Percentiles rank a stretch among this genome's conserved stretches.
phyloP scores from a whole-genome alignment of 2,888 invertebrate species.

The Bedellia somnulentella region DNA sequence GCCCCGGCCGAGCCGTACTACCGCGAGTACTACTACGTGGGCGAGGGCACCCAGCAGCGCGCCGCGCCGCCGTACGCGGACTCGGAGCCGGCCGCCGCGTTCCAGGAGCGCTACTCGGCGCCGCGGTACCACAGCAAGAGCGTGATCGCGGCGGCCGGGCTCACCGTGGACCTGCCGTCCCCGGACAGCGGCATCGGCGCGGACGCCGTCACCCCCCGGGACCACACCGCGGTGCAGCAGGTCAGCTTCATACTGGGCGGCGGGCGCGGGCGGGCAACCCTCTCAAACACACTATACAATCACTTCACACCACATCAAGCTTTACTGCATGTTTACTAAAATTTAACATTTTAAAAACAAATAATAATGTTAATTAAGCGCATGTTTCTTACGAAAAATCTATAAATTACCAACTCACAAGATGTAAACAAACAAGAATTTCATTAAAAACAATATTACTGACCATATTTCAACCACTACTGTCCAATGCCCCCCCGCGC shows the following conservation, averaged over 20 bases:
- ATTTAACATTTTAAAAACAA: conserved; percentile 5
- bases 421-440: no score
- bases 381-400: no score
- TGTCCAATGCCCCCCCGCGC: conserved; percentile 10
- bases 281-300: conserved; percentile 15
- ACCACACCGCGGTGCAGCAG: conserved; percentile 88
- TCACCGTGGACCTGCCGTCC: conserved; percentile 92
- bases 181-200: conserved; percentile 96
- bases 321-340: no score
- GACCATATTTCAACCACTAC: background rate
- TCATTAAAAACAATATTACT: background rate
- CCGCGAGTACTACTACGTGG: conserved; percentile 73
- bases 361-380: no score
- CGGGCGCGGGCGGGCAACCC: conserved; percentile 44
- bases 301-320: conserved; percentile 3
- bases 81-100: conserved; percentile 62
- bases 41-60: conserved; percentile 60
- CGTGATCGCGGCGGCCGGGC: conserved; percentile 74
- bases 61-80: conserved; percentile 60
- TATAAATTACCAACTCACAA: no score
- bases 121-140: conserved; percentile 74
- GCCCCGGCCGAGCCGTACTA: conserved; percentile 78
- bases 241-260: conserved; percentile 55
- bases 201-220: conserved; percentile 88
- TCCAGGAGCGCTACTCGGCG: conserved; percentile 70